phyloP scores from a whole-genome alignment of 1,140 invertebrate species.

The Nephotettix cincticeps region DNA sequence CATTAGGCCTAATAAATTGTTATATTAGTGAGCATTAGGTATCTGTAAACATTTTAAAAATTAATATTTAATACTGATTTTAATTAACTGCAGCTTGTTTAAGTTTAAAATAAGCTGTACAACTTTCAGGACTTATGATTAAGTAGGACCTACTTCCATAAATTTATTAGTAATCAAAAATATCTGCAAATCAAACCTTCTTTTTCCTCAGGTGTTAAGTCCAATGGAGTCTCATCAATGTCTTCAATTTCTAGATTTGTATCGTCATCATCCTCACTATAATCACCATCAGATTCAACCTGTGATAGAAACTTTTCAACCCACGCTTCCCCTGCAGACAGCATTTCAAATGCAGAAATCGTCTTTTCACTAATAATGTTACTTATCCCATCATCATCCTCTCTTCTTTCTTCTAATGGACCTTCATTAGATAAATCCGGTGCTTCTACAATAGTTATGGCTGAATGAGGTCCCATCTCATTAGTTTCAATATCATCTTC shows the following conservation, averaged over 20 bases:
- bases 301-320: conserved; percentile 1
- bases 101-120: no score
- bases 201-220: conserved; percentile 57
- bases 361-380: conserved; percentile 12
- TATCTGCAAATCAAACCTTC: conserved; percentile 51
- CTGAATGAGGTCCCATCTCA: conserved; percentile 33
- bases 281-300: conserved; percentile 30
- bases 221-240: conserved; percentile 50
- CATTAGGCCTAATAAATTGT: no score
- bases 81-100: no score
- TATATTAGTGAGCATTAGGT: no score
- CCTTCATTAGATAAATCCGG: conserved; percentile 45
- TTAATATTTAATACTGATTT: no score
- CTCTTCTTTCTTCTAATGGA: conserved; percentile 19
- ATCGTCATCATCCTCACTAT: conserved; percentile 39
- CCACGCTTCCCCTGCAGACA: conserved; percentile 5
- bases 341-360: background rate
- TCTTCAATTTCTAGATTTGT: conserved; percentile 50
- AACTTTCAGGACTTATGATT: no score
- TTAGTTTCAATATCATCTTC: background rate
- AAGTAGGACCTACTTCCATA: background rate
- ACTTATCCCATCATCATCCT: conserved; percentile 24
- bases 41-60: no score
- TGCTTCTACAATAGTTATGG: conserved; percentile 44
- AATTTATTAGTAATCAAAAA: background rate